Conservation (phyloP, 1,140 invertebrate genomes). For the Drosophila parabipectinata region DNA sequence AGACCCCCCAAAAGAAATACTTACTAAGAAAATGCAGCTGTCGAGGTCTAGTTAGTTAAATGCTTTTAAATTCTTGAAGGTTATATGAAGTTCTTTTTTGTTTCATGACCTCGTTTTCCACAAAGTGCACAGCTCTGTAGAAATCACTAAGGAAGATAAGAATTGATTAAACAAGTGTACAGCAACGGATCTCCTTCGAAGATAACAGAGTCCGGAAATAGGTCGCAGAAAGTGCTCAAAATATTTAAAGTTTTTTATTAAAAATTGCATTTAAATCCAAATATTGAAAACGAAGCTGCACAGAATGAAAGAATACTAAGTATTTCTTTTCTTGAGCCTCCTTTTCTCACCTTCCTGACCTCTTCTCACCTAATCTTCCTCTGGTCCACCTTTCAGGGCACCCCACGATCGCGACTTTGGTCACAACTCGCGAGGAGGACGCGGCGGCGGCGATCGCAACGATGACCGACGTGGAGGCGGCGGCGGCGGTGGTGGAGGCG, state of each 20-base stretch:
- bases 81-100: too few relatives aligned
- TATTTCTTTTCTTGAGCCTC: slow-evolving; percentile 49
- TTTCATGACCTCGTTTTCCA: not conserved
- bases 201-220: not conserved
- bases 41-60: slow-evolving; percentile 29
- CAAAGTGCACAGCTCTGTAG: slow-evolving; percentile 2
- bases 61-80: slow-evolving; percentile 22
- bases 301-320: not conserved
- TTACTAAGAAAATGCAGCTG: slow-evolving; percentile 42
- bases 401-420: slow-evolving; percentile 81
- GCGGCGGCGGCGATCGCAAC: slow-evolving; percentile 65
- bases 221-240: not conserved
- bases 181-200: not conserved
- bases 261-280: too few relatives aligned
- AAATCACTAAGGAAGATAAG: slow-evolving; percentile 5
- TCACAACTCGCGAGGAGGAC: slow-evolving; percentile 75
- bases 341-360: not conserved
- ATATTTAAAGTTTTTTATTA: too few relatives aligned
- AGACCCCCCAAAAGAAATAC: slow-evolving; percentile 19
- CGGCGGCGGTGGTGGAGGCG: slow-evolving; percentile 65
- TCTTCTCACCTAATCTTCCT: not conserved
- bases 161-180: slow-evolving; percentile 45
- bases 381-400: slow-evolving; percentile 59
- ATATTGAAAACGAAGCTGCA: slow-evolving; percentile 12
- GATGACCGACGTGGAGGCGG: slow-evolving; percentile 77